Base-by-base conservation (phyloP, 2,113 vertebrate species). In the Tenebrosternarchus preto region DNA sequence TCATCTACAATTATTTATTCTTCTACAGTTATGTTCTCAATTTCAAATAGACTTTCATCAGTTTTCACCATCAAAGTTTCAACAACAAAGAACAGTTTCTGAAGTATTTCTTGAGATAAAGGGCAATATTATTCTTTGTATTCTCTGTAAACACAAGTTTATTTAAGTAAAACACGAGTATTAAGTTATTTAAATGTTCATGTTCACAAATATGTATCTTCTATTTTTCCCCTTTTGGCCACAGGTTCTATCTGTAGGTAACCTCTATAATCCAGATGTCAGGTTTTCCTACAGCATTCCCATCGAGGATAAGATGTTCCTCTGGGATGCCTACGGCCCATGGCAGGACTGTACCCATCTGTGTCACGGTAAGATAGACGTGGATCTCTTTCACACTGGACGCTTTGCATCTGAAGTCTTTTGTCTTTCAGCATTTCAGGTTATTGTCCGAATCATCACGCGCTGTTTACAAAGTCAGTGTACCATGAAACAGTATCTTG, bases 221-320 rank as follows among this genome's bases (percentile, higher is more conserved):
- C 31, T 64, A 31, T 5, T 64, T 19, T 11, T 61, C 25, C 12
- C 15, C 3, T 66, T 33, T 68, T 78, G 77, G 46, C 57, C 19
- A 43, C 89, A 99, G 98, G 95, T 99, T 85, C 88, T 99, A 78
- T 99, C 98, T 0, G 97, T 99, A 84, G 98, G 98, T 39, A 96
- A 96, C 88, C 90, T 99, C 86, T 96, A 95, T 90, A 96, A 96
- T 87, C 97, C 98, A 1, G 94, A 99, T 0, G 96, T 99, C 82
- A 95, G 96, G 88, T 99, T 95, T 88, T 96, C 96, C 0, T 99
- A 97, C 91, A 99, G 96, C 92, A 93, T 99, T 85, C 98, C 97
- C 9, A 97, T 98, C 72, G 97, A 98, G 88, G 97, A 96, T 87
- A 95, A 94, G 87, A 94, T 95, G 83, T 96, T 98, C 84, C 95